A percentile compares a stretch with the other conserved stretches of the same genome.
These are phyloP conservation scores for Heliothis virescens DNA, from an alignment of 1,140 invertebrate genomes.

Conservation along the genomic window DNA sequence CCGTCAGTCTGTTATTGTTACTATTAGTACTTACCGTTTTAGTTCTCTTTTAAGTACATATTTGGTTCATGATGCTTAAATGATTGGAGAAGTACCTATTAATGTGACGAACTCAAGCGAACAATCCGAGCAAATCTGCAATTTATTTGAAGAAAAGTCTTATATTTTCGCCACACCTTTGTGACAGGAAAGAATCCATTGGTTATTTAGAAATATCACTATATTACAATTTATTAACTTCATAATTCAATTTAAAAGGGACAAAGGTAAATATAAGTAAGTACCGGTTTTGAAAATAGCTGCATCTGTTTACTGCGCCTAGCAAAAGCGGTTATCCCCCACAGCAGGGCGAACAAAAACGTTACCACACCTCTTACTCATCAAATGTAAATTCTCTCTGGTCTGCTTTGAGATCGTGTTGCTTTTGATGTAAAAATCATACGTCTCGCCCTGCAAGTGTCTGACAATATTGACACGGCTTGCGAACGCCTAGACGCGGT, in stretches of 20 bases:
- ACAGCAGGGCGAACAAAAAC: slow-evolving; percentile 5
- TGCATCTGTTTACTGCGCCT: not conserved
- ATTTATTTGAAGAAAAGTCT: too few relatives aligned
- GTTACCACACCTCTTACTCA: slow-evolving; percentile 36
- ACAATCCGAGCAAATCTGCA: too few relatives aligned
- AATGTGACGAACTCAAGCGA: too few relatives aligned
- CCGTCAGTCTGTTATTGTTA: not conserved
- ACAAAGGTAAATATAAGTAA: too few relatives aligned
- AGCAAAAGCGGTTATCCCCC: slow-evolving; percentile 12
- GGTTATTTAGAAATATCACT: too few relatives aligned
- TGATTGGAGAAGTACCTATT: too few relatives aligned
- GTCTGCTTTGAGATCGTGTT: slow-evolving; percentile 54
- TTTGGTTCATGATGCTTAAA: too few relatives aligned
- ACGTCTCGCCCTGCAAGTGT: slow-evolving; percentile 66
- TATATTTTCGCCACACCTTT: too few relatives aligned
- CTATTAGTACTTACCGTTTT: not conserved
- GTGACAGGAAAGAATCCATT: too few relatives aligned
- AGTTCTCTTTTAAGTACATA: not conserved
- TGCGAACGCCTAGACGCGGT: slow-evolving; percentile 2
- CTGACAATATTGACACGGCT: slow-evolving; percentile 72
- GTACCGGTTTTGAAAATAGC: too few relatives aligned
- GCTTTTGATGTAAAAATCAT: slow-evolving; percentile 83
- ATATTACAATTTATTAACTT: too few relatives aligned
- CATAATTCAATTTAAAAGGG: too few relatives aligned
- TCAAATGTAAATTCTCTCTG: slow-evolving; percentile 44